These are phyloP conservation scores for Tanaodytes sp. DNA, from an alignment of 2,888 invertebrate species.

Conservation along the genomic window DNA sequence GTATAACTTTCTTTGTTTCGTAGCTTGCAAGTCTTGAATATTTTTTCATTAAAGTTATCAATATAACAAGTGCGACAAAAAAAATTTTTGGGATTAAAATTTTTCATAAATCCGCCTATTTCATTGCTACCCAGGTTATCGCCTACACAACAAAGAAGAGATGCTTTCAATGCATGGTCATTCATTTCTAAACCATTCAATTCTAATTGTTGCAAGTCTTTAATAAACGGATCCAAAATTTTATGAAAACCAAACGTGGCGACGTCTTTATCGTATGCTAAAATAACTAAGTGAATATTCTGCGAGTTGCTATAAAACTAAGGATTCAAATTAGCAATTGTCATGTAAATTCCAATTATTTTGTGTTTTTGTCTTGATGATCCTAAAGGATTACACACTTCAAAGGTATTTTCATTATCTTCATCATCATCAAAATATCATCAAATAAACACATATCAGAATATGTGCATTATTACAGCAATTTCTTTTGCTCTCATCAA, in stretches of 20 bases:
- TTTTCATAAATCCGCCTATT: not conserved
- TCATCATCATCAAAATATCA: too few species aligned
- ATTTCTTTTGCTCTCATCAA: too few species aligned
- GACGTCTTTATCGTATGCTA: not conserved
- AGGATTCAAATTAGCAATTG: not conserved
- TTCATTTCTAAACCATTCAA: not conserved
- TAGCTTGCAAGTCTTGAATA: not conserved
- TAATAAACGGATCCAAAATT: not conserved
- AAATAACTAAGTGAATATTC: not conserved
- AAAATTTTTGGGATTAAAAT: not conserved
- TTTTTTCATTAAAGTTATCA: not conserved
- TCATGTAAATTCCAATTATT: not conserved
- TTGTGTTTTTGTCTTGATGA: conserved; percentile 5
- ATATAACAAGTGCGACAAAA: not conserved
- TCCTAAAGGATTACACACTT: conserved; percentile 20
- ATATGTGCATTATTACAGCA: too few species aligned
- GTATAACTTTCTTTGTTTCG: not conserved
- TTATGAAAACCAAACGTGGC: not conserved
- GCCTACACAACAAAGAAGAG: not conserved
- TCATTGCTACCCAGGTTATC: not conserved
- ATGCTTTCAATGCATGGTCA: not conserved
- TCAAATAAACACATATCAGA: too few species aligned
- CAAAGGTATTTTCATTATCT: conserved; percentile 13
- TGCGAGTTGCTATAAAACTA: not conserved
- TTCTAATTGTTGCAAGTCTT: not conserved